phyloP scores from a whole-genome alignment of 2,113 vertebrate genomes.

The Psilopogon haemacephalus region DNA sequence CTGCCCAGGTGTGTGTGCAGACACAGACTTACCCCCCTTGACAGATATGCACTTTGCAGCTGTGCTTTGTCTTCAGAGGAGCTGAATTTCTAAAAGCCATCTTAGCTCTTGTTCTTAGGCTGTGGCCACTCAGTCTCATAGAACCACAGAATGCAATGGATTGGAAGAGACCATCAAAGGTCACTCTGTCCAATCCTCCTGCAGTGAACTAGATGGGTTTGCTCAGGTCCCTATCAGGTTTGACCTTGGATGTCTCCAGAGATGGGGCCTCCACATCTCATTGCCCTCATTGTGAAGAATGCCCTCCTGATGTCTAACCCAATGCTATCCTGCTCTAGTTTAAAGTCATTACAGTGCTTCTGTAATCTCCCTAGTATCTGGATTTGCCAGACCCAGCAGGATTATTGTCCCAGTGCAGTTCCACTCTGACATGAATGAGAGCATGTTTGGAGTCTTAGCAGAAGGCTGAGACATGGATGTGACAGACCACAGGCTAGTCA shows the following conservation, averaged over 20 bases:
- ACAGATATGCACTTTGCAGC: neutral
- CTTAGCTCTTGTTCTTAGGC: neutral
- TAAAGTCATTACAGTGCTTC: too few species aligned
- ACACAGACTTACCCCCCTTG: neutral
- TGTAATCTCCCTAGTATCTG: neutral
- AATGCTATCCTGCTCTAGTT: too few species aligned
- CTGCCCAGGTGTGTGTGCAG: rapidly evolving
- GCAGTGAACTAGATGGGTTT: too few species aligned
- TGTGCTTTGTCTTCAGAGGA: neutral
- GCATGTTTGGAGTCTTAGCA: neutral
- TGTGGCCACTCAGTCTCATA: neutral
- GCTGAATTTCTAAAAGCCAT: neutral
- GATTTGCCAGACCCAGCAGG: neutral
- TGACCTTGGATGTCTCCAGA: too few species aligned
- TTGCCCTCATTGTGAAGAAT: too few species aligned
- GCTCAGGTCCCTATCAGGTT: too few species aligned
- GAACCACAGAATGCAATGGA: too few species aligned
- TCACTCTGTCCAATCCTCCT: too few species aligned
- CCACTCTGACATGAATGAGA: neutral
- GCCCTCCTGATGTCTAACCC: too few species aligned
- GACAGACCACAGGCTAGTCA: neutral
- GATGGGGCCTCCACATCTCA: too few species aligned
- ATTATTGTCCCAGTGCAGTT: neutral
- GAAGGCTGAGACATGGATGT: neutral
- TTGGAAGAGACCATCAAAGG: too few species aligned